Evolutionary conservation across 2,888 invertebrate genomes (phyloP).

Genomic region (Drosophila acutilabella): DNA sequence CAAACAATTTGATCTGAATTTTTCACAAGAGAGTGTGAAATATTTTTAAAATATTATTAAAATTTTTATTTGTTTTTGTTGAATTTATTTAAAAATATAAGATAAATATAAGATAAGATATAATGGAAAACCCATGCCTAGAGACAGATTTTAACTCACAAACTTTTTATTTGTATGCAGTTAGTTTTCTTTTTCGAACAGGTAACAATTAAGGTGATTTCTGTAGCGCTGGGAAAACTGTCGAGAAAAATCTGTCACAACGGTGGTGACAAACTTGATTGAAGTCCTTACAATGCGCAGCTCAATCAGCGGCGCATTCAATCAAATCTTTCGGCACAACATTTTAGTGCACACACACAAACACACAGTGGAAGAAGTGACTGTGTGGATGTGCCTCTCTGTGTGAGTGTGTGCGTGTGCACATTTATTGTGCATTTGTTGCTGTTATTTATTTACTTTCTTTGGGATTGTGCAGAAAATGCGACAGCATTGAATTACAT

Average conservation of each 20-base stretch:
- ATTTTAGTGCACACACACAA: conserved; percentile 42
- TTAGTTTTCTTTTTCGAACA: no score
- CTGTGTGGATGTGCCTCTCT: no score
- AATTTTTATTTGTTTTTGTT: no score
- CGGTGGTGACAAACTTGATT: conserved; percentile 41
- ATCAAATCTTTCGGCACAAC: conserved; percentile 59
- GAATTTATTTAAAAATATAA: not conserved
- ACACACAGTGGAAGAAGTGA: conserved; percentile 13
- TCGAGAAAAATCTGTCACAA: conserved; percentile 20
- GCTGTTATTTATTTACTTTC: conserved; percentile 71
- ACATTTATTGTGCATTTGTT: conserved; percentile 55
- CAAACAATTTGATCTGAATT: no score
- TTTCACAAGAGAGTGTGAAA: no score
- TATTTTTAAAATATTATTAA: no score
- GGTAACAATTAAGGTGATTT: conserved; percentile 28
- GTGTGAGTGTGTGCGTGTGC: conserved; percentile 35
- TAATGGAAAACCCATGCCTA: not conserved
- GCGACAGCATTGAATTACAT: conserved; percentile 70
- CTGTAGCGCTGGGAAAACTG: not conserved
- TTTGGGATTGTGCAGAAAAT: conserved; percentile 34
- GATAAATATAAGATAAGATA: no score
- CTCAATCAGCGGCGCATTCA: conserved; percentile 73
- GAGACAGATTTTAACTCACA: not conserved
- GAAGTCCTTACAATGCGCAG: conserved; percentile 46
- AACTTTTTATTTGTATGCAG: not conserved